Percentiles rank a stretch among this genome's conserved stretches.
phyloP scores from a whole-genome alignment of 2,888 invertebrate species.

The Scrobipalpa costella region DNA sequence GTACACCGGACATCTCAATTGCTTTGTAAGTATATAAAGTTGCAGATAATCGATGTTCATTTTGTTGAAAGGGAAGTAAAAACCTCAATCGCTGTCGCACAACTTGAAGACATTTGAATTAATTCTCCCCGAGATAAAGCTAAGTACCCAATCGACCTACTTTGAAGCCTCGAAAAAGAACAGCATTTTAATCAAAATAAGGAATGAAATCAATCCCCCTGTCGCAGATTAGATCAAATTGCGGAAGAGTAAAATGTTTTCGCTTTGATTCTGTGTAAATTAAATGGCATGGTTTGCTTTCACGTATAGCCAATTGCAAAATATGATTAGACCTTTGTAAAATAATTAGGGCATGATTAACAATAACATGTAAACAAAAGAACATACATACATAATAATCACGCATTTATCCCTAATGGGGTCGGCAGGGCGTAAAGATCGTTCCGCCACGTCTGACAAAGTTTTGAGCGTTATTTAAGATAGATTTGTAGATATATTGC shows the following conservation, averaged over 20 bases:
- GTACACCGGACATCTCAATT: no score
- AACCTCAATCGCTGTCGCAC: background rate
- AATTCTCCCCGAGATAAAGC: conserved; percentile 6
- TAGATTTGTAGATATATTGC: no score
- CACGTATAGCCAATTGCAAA: no score
- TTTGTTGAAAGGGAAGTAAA: conserved; percentile 10
- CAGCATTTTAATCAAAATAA: conserved; percentile 6
- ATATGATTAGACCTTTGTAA: no score
- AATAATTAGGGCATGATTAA: background rate
- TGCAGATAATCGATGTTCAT: conserved; percentile 1
- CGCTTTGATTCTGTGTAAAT: no score
- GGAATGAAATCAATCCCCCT: background rate
- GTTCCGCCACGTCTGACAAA: no score
- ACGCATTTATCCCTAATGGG: no score
- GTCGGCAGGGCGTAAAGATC: no score
- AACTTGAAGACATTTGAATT: conserved; percentile 12
- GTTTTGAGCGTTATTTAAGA: no score
- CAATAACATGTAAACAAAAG: background rate
- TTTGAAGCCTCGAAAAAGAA: background rate
- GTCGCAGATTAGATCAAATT: background rate
- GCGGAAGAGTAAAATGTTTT: background rate
- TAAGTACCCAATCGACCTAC: conserved; percentile 12
- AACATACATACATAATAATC: no score
- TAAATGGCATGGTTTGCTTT: no score
- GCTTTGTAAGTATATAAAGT: background rate